Evolutionary conservation across 1,140 invertebrate species (phyloP).

Genomic region (Amphibalanus amphitrite): DNA sequence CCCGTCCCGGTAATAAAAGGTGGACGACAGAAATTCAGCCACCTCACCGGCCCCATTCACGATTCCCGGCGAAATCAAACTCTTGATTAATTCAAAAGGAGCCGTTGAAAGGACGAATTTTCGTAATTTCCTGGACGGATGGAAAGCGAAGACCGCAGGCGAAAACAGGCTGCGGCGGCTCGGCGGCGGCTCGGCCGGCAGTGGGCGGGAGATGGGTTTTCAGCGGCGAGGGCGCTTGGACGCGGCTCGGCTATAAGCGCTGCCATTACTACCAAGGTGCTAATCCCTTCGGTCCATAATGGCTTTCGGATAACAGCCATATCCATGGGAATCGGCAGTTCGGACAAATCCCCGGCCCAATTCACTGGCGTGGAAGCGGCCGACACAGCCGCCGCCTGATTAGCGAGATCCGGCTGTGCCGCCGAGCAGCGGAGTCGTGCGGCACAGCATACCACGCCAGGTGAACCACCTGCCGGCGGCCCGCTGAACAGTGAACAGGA

Average conservation of each 20-base stretch:
- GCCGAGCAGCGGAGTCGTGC: not conserved
- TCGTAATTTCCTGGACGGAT: not conserved
- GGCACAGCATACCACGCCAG: not conserved
- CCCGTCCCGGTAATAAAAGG: not conserved
- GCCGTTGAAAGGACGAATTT: not conserved
- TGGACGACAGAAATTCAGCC: not conserved
- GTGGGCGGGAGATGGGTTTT: not conserved
- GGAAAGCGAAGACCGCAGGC: not conserved
- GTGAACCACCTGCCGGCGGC: not conserved
- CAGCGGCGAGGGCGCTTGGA: not conserved
- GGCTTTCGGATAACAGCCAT: not conserved
- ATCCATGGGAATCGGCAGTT: not conserved
- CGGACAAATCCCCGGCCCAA: not conserved
- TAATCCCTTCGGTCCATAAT: not conserved
- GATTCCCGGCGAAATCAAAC: not conserved
- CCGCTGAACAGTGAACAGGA: too few species aligned
- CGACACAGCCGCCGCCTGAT: not conserved
- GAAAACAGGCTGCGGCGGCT: not conserved
- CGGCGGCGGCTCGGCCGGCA: too few species aligned
- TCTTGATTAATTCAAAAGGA: slow-evolving; percentile 2
- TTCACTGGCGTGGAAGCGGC: not conserved
- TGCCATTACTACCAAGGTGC: not conserved
- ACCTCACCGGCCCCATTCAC: not conserved
- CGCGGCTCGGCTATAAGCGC: not conserved
- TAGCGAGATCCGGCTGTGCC: not conserved